Base-by-base conservation (phyloP, 2,888 invertebrate genomes). In the Augiades crinisus region DNA sequence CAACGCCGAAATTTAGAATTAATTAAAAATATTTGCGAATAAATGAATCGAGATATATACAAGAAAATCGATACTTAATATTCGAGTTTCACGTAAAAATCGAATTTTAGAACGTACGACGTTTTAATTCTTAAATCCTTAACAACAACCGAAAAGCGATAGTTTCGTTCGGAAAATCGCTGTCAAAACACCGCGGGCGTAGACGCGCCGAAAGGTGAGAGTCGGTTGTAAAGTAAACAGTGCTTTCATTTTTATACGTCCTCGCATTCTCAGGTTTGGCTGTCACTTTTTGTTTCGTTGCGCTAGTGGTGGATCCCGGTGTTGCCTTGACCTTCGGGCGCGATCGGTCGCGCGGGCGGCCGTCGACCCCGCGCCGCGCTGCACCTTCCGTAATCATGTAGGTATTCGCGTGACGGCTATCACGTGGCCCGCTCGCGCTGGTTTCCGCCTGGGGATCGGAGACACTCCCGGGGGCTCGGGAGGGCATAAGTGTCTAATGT, bases 201-300 rank as follows among this genome's bases (percentile, higher is more conserved):
- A 14, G 6, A 2, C 13, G 24, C 24, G 40, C 40, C 50, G 19
- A 43, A 50, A 44, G 43, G 47, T 49, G 44, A 47, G 43, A 54
- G 47, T 47, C n/a, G n/a, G 47, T 53, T 43, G 19, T 47, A 47
- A 41, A 44, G 53, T 40, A 57, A 57, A 57, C 53, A 55, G 56
- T 75, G 86, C 88, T 89, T 88, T 90, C 89, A 82, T 86, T 90
- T 89, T 88, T 88, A 84, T 81, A 74, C 81, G 88, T 85, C 86
- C 87, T 63, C 67, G 66, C 75, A 77, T 79, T 81, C 83, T 86
- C 85, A 81, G 83, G 86, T 86, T 87, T 81, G 79, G 85, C 78
- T 78, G 85, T 86, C 87, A 89, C 89, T 89, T 89, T 89, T 89
- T 88, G 79, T 88, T 88, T 89, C 88, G 79, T 82, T 56, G 54